Evolutionary conservation across 2,888 invertebrate species (phyloP).

Genomic region (Exocentrus adspersus): DNA sequence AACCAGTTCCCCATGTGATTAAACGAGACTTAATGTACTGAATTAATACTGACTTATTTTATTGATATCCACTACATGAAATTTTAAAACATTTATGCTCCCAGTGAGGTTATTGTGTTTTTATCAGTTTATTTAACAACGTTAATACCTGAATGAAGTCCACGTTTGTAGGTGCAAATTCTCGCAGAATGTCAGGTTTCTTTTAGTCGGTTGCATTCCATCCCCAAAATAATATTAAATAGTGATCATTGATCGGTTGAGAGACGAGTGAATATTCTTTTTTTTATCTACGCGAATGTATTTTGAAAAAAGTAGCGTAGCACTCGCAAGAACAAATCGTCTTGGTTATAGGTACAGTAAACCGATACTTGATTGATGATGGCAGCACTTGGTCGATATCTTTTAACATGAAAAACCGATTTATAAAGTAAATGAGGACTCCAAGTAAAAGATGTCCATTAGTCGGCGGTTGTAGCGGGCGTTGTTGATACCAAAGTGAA

Average conservation of each 20-base stretch:
- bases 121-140: conserved; percentile 36
- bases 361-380: too few relatives aligned
- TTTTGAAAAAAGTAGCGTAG: too few relatives aligned
- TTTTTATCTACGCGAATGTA: too few relatives aligned
- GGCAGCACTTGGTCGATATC: background rate
- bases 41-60: conserved; percentile 56
- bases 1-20: conserved; percentile 51
- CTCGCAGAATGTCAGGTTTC: conserved; percentile 39
- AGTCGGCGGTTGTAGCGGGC: too few relatives aligned
- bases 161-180: conserved; percentile 48
- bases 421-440: background rate
- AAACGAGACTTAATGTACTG: conserved; percentile 56
- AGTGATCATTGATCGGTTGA: conserved; percentile 33
- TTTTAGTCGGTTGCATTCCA: conserved; percentile 13
- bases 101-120: conserved; percentile 37
- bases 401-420: background rate
- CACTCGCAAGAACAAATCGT: too few relatives aligned
- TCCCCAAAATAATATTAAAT: conserved; percentile 31
- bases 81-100: conserved; percentile 46
- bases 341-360: too few relatives aligned
- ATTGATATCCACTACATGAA: conserved; percentile 52
- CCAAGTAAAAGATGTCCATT: too few relatives aligned
- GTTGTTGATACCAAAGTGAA: too few relatives aligned
- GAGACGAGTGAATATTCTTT: background rate
- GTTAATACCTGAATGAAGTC: conserved; percentile 45